These are phyloP conservation scores for Ranitomeya variabilis DNA, from an alignment of 2,113 vertebrate genomes.

Conservation along the genomic window DNA sequence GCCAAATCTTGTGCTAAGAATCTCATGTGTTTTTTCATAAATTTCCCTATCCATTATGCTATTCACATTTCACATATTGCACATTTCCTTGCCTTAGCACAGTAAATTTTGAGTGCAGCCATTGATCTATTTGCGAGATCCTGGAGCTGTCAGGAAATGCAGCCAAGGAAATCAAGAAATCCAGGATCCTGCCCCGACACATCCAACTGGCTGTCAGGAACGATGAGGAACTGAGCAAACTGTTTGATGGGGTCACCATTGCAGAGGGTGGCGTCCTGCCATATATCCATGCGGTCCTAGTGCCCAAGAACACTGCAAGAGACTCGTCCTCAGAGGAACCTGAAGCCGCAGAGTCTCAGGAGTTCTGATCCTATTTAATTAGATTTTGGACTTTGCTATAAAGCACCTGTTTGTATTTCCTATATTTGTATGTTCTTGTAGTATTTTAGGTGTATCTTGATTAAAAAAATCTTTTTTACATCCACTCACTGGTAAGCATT, in stretches of 20 bases:
- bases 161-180: constrained; percentile 71
- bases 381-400: background rate
- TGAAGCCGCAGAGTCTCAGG: constrained; percentile 41
- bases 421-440: background rate
- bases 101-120: no score
- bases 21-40: no score
- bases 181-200: constrained; percentile 72
- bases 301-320: constrained; percentile 68
- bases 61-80: no score
- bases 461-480: background rate
- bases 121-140: no score
- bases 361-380: constrained; percentile 2
- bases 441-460: background rate
- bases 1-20: no score
- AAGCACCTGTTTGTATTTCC: background rate
- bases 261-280: constrained; percentile 74
- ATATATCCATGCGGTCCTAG: constrained; percentile 70
- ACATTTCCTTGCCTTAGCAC: no score
- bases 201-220: constrained; percentile 77
- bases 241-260: constrained; percentile 73
- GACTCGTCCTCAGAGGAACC: background rate
- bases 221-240: constrained; percentile 74
- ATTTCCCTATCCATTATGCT: no score
- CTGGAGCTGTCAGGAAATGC: constrained; percentile 78
- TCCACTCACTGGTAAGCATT: no score